These are phyloP conservation scores for Trichopoda pennipes DNA, from an alignment of 2,888 invertebrate species.

Conservation along the genomic window DNA sequence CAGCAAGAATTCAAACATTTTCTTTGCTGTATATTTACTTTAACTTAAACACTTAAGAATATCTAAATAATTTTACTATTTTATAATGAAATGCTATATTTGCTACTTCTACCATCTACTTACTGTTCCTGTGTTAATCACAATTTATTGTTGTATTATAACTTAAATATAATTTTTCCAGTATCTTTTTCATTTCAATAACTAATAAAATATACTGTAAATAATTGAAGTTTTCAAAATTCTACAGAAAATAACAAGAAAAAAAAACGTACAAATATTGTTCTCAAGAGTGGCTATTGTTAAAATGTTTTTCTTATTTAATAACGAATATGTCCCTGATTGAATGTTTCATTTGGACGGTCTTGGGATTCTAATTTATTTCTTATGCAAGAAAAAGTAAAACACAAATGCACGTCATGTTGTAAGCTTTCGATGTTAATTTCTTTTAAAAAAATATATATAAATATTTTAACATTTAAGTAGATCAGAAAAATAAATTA, in stretches of 20 bases:
- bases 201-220: constrained; percentile 33
- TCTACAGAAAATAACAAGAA: neutral
- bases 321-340: neutral
- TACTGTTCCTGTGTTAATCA: constrained; percentile 31
- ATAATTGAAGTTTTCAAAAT: constrained; percentile 21
- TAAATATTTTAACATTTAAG: neutral
- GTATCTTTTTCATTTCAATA: neutral
- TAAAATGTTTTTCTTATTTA: neutral
- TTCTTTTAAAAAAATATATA: neutral
- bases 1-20: constrained; percentile 1
- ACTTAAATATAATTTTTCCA: constrained; percentile 13
- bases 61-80: too few relatives aligned
- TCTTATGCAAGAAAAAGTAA: neutral
- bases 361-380: constrained; percentile 34
- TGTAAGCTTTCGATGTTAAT: constrained; percentile 49
- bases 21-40: constrained; percentile 12
- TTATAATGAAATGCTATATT: neutral
- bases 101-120: constrained; percentile 7
- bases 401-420: constrained; percentile 48
- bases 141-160: constrained; percentile 48
- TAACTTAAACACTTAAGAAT: neutral
- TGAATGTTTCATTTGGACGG: constrained; percentile 31
- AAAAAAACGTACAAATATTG: neutral
- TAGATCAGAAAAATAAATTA: too few relatives aligned
- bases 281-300: neutral